phyloP scores from a whole-genome alignment of 53 echinoderm and acorn worm genomes.

The Echinometra lucunter region DNA sequence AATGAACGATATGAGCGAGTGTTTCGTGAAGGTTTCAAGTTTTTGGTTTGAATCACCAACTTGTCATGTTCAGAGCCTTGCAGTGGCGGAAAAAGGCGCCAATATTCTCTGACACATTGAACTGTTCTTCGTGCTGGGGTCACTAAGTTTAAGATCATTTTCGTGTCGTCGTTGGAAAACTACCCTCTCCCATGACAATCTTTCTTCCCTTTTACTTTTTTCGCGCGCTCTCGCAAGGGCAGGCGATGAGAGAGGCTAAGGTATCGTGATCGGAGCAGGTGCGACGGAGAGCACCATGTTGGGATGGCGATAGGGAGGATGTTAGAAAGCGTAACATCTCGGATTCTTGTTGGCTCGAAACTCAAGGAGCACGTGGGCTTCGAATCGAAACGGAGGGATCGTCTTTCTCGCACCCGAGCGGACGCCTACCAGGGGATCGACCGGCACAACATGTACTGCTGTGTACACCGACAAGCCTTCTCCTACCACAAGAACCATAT shows the following conservation, averaged over 20 bases:
- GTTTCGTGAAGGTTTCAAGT: neutral
- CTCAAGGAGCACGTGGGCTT: conserved; percentile 63
- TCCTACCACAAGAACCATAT: conserved; percentile 45
- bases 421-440: conserved; percentile 29
- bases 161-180: neutral
- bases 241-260: conserved; percentile 20
- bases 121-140: conserved; percentile 2
- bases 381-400: conserved; percentile 60
- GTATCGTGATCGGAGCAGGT: conserved; percentile 47
- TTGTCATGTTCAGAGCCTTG: neutral
- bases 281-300: conserved; percentile 28
- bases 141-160: conserved; percentile 38
- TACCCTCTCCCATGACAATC: conserved; percentile 22
- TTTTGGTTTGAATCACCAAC: conserved; percentile 20
- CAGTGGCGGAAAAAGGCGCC: neutral
- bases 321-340: conserved; percentile 55
- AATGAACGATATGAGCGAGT: neutral
- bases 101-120: conserved; percentile 29
- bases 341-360: conserved; percentile 60
- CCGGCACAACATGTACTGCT: conserved; percentile 46
- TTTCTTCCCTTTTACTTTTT: neutral
- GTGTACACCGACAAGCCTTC: conserved; percentile 40
- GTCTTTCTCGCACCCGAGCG: conserved; percentile 41
- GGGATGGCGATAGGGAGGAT: conserved; percentile 4
- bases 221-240: neutral